Conservation (phyloP, 1,140 invertebrate species). For the Pantala flavescens region DNA sequence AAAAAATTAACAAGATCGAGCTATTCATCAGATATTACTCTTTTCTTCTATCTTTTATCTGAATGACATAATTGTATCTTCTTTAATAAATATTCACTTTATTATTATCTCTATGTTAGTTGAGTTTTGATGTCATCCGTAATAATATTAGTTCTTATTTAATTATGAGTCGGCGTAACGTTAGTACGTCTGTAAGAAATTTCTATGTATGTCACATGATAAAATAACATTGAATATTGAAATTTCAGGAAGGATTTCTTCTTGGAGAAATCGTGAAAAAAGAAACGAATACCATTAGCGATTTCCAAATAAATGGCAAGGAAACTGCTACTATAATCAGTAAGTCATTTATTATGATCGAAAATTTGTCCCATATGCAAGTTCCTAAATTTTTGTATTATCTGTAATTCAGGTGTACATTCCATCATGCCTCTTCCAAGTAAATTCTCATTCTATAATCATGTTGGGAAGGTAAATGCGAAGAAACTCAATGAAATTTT, state of each 20-base stretch:
- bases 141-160: too few species aligned
- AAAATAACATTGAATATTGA: too few species aligned
- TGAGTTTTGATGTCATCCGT: too few species aligned
- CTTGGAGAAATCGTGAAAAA: conserved; percentile 46
- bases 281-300: conserved; percentile 52
- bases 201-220: too few species aligned
- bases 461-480: conserved; percentile 42
- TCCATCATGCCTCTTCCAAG: conserved; percentile 43
- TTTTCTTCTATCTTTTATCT: too few species aligned
- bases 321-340: conserved; percentile 44
- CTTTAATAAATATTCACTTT: too few species aligned
- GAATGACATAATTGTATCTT: too few species aligned
- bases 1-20: too few species aligned
- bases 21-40: too few species aligned
- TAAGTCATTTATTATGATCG: conserved; percentile 26
- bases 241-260: conserved; percentile 51
- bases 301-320: conserved; percentile 47
- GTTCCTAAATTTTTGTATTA: not conserved
- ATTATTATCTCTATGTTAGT: too few species aligned
- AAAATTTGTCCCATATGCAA: conserved; percentile 8
- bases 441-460: conserved; percentile 41
- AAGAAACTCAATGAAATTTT: conserved; percentile 40
- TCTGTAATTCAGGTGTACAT: conserved; percentile 36
- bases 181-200: too few species aligned
- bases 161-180: too few species aligned